Percentiles rank a stretch among this genome's conserved stretches.
phyloP scores from a whole-genome alignment of 1,140 invertebrate species.

The Nephila pilipes region DNA sequence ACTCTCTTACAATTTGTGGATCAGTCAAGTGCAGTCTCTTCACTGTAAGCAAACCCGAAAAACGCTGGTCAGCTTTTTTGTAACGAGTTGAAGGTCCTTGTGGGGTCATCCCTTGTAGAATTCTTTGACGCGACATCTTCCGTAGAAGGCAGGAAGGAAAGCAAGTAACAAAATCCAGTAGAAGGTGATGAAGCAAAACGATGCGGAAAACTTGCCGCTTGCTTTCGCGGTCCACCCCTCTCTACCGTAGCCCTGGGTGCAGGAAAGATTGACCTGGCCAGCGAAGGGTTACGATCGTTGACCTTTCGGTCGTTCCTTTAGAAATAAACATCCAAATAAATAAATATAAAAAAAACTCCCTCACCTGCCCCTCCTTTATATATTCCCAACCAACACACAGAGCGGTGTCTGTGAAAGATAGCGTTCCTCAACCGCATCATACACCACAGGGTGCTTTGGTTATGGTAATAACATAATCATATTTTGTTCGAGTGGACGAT shows the following conservation, averaged over 20 bases:
- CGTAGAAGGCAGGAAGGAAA: slow-evolving; percentile 29
- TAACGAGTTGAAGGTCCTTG: slow-evolving; percentile 5
- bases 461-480: slow-evolving; percentile 6
- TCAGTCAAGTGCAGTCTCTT: too few species aligned
- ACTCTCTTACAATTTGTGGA: neutral
- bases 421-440: slow-evolving; percentile 24
- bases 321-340: slow-evolving; percentile 22
- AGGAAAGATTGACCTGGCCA: slow-evolving; percentile 76
- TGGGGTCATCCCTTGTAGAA: slow-evolving; percentile 36
- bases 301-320: slow-evolving; percentile 65
- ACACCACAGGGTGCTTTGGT: slow-evolving; percentile 3
- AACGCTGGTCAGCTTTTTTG: neutral
- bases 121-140: slow-evolving; percentile 45
- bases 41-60: neutral
- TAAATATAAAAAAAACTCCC: neutral
- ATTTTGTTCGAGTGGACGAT: slow-evolving; percentile 26
- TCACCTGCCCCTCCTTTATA: slow-evolving; percentile 55
- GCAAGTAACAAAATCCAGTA: neutral
- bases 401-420: slow-evolving; percentile 39
- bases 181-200: slow-evolving; percentile 75
- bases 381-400: slow-evolving; percentile 32
- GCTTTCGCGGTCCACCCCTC: slow-evolving; percentile 55
- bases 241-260: slow-evolving; percentile 52
- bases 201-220: slow-evolving; percentile 74
- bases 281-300: slow-evolving; percentile 77